These are phyloP conservation scores for Pantherophis guttatus DNA, from an alignment of 2,113 vertebrate genomes.

Conservation along the genomic window DNA sequence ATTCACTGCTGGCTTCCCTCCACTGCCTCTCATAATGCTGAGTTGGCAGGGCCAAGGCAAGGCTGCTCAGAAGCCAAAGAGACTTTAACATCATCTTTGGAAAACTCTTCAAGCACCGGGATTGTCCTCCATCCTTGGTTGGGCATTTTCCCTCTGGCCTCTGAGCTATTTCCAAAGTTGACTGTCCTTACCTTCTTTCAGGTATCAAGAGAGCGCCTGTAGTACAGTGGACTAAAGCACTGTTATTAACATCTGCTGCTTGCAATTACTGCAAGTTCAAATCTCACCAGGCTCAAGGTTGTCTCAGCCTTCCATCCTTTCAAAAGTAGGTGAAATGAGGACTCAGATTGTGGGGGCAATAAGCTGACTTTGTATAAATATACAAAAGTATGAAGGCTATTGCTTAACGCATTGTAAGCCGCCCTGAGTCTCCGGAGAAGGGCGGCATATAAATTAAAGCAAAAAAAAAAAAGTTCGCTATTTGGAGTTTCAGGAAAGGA, in stretches of 20 bases:
- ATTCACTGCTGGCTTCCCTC: conserved; percentile 2
- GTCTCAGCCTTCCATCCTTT: too few species aligned
- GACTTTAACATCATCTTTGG: neutral
- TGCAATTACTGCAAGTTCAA: too few species aligned
- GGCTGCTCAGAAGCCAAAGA: neutral
- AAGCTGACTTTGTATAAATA: too few species aligned
- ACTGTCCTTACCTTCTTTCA: neutral
- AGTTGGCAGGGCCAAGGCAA: neutral
- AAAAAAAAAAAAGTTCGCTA: neutral
- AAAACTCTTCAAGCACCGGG: neutral
- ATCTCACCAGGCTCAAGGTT: too few species aligned
- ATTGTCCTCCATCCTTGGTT: neutral
- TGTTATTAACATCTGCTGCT: too few species aligned
- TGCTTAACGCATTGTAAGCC: too few species aligned
- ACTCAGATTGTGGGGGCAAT: too few species aligned
- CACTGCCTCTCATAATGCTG: neutral
- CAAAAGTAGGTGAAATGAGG: too few species aligned
- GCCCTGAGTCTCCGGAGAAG: too few species aligned
- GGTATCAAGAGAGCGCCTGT: neutral
- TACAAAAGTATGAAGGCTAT: too few species aligned
- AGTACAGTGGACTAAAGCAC: too few species aligned
- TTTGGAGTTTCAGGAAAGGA: neutral
- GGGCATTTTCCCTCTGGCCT: neutral
- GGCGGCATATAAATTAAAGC: too few species aligned
- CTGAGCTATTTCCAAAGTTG: neutral